phyloP scores from a whole-genome alignment of 2,113 vertebrate genomes.

The Eudyptes chrysolophus region DNA sequence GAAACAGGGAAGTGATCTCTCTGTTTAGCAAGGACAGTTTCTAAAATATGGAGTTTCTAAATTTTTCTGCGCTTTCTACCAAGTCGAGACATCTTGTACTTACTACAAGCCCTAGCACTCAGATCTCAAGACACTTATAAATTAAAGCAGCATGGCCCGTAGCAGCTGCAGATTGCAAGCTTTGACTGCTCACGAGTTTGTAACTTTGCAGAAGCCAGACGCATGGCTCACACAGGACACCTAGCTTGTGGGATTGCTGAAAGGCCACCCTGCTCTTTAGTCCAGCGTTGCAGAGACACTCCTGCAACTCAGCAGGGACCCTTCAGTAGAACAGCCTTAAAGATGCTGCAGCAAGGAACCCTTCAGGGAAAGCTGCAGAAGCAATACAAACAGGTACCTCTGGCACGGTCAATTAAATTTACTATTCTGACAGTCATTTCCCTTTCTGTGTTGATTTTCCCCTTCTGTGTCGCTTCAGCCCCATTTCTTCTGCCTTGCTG shows the following conservation, averaged over 20 bases:
- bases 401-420: background rate
- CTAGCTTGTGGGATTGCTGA: background rate
- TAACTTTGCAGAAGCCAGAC: background rate
- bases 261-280: background rate
- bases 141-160: background rate
- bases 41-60: background rate
- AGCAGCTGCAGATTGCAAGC: background rate
- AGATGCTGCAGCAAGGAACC: background rate
- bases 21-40: background rate
- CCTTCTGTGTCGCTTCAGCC: background rate
- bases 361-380: background rate
- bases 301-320: background rate
- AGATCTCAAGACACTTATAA: background rate
- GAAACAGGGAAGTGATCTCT: background rate
- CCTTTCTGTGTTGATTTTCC: background rate
- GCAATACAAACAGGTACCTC: no score
- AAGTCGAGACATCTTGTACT: background rate
- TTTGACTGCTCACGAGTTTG: background rate
- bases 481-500: background rate
- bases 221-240: fast-evolving
- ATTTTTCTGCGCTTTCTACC: background rate
- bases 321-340: background rate
- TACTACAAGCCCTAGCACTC: background rate
- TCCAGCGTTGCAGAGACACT: background rate
- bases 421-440: background rate